These are phyloP conservation scores for Platysternon megacephalum DNA, from an alignment of 2,113 vertebrate species.

Conservation along the genomic window DNA sequence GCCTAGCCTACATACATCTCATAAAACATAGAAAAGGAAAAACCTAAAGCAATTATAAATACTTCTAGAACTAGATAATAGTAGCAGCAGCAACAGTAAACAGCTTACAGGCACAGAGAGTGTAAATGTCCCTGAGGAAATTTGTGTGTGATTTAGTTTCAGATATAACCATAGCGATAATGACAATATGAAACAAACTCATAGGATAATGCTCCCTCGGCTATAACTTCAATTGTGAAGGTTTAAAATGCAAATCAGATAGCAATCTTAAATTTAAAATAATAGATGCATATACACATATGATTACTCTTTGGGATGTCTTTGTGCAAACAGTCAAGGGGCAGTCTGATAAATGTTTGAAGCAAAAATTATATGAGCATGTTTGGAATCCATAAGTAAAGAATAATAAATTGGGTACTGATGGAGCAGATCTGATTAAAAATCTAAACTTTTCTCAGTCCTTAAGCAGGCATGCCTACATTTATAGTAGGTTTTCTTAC, in stretches of 20 bases:
- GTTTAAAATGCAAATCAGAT: slow-evolving; percentile 53
- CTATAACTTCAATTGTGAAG: slow-evolving; percentile 24
- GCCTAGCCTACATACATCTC: slow-evolving; percentile 3
- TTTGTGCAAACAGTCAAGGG: slow-evolving; percentile 19
- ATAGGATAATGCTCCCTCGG: not conserved
- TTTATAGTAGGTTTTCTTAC: slow-evolving; percentile 31
- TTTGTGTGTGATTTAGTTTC: slow-evolving; percentile 42
- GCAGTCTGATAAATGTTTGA: slow-evolving; percentile 2
- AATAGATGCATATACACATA: not conserved
- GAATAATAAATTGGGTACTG: not conserved
- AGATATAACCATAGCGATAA: slow-evolving; percentile 23
- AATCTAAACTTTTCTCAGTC: not conserved
- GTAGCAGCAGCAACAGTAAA: slow-evolving; percentile 8
- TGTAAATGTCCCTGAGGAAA: slow-evolving; percentile 47
- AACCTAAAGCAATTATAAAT: slow-evolving; percentile 39
- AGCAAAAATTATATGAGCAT: not conserved
- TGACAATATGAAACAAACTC: slow-evolving; percentile 24
- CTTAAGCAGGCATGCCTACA: slow-evolving; percentile 4
- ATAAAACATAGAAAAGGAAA: slow-evolving; percentile 2
- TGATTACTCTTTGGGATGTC: slow-evolving; percentile 15
- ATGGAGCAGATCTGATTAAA: slow-evolving; percentile 22
- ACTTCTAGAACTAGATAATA: not conserved
- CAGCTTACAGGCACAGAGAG: slow-evolving; percentile 10
- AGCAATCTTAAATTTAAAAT: slow-evolving; percentile 48
- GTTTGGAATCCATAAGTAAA: slow-evolving; percentile 14